Conservation (phyloP, 1,140 invertebrate genomes). For the Atopsyche davidsoni region DNA sequence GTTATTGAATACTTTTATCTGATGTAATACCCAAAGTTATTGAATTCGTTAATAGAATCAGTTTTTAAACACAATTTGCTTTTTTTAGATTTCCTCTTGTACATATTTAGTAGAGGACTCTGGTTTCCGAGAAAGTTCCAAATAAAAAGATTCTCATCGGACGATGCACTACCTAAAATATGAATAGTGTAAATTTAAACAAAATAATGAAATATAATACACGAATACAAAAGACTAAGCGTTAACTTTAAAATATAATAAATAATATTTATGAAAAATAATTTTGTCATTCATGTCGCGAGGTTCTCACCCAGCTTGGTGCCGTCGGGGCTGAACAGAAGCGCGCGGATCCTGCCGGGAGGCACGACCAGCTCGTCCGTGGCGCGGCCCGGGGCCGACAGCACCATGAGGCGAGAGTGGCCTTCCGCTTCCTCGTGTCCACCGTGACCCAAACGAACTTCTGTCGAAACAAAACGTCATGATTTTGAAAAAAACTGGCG, state of each 20-base stretch:
- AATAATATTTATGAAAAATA: neutral
- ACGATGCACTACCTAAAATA: slow-evolving; percentile 24
- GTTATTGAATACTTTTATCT: slow-evolving; percentile 12
- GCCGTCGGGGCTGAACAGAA: slow-evolving; percentile 26
- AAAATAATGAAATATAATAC: neutral
- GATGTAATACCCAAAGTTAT: slow-evolving; percentile 22
- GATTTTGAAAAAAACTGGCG: neutral
- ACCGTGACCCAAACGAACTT: slow-evolving; percentile 10
- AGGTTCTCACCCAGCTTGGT: slow-evolving; percentile 24
- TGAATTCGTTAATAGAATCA: slow-evolving; percentile 26
- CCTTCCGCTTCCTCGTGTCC: slow-evolving; percentile 1
- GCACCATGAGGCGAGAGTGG: slow-evolving; percentile 18
- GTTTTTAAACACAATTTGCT: slow-evolving; percentile 6
- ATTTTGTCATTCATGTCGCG: neutral
- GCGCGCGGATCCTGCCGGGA: slow-evolving; percentile 12
- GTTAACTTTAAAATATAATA: neutral
- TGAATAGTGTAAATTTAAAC: neutral
- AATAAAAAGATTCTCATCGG: slow-evolving; percentile 24
- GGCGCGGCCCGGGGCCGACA: slow-evolving; percentile 8
- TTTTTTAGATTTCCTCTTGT: slow-evolving; percentile 26
- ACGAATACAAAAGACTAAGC: neutral
- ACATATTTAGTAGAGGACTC: slow-evolving; percentile 22
- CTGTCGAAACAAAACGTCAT: slow-evolving; percentile 5
- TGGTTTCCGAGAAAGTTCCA: slow-evolving; percentile 24
- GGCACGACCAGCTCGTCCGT: slow-evolving; percentile 18